Evolutionary conservation across 2,113 vertebrate genomes (phyloP).

Genomic region (Orthonyx spaldingii): DNA sequence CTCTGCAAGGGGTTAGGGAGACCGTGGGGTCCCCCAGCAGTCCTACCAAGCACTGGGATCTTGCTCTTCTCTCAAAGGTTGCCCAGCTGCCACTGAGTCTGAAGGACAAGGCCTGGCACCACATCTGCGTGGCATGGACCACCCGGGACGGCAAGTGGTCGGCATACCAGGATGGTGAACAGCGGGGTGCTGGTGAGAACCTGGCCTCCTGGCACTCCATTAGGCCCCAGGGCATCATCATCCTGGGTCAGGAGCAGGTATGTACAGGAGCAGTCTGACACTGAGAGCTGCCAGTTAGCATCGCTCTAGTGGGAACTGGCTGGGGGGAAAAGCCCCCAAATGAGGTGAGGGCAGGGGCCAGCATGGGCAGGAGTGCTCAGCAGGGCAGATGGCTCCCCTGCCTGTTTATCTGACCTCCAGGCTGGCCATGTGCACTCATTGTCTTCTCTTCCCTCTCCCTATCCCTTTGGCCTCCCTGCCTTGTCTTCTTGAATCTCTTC

Average conservation of each 20-base stretch:
- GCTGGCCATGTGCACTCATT: fast-evolving
- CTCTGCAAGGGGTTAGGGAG: neutral
- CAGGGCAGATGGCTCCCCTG: neutral
- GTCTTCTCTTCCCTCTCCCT: neutral
- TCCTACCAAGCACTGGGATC: fast-evolving
- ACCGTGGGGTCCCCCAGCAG: neutral
- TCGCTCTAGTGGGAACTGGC: fast-evolving
- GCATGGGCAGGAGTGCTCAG: fast-evolving
- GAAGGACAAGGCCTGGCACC: conserved; percentile 88
- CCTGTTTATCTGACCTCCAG: neutral
- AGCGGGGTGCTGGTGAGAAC: conserved; percentile 85
- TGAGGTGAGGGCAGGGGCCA: fast-evolving
- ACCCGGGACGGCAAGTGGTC: conserved; percentile 92
- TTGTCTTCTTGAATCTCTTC: neutral
- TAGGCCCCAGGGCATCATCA: conserved; percentile 88
- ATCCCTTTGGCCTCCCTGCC: neutral
- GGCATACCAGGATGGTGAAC: conserved; percentile 81
- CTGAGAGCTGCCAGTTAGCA: fast-evolving
- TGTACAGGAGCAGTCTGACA: fast-evolving
- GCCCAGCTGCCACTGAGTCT: conserved; percentile 88
- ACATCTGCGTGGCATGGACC: conserved; percentile 92
- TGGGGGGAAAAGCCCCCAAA: neutral
- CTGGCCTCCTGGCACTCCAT: conserved; percentile 95
- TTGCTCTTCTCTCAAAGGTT: conserved; percentile 68
- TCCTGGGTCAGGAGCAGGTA: conserved; percentile 97